phyloP scores from a whole-genome alignment of 2,888 invertebrate species.

The Drosophila macrospina region DNA sequence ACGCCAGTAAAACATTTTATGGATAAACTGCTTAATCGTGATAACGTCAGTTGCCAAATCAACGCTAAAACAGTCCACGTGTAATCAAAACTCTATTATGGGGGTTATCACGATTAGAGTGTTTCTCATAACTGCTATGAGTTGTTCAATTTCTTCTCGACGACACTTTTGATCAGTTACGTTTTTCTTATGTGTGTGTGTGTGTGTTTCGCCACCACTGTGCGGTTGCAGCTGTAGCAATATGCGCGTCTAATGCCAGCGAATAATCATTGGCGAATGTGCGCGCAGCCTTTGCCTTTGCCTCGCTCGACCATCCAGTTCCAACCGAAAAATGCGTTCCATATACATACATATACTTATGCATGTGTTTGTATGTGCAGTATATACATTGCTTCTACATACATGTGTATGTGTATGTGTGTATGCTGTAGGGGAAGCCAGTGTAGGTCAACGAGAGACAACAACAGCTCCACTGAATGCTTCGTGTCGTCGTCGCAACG shows the following conservation, averaged over 20 bases:
- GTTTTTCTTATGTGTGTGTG: not conserved
- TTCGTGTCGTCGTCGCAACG: slow-evolving; percentile 19
- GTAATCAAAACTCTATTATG: not conserved
- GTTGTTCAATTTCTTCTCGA: not conserved
- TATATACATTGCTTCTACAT: slow-evolving; percentile 16
- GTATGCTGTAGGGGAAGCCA: slow-evolving; percentile 52
- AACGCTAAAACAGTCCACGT: slow-evolving; percentile 11
- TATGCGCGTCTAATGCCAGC: slow-evolving; percentile 73
- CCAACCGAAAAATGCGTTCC: slow-evolving; percentile 68
- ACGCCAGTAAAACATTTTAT: slow-evolving; percentile 34
- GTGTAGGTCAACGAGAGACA: slow-evolving; percentile 69
- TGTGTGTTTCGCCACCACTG: slow-evolving; percentile 6
- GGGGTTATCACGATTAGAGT: slow-evolving; percentile 48
- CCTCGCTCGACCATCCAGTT: slow-evolving; percentile 37
- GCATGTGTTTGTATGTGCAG: slow-evolving; percentile 1
- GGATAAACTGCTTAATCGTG: slow-evolving; percentile 41
- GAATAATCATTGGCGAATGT: slow-evolving; percentile 79
- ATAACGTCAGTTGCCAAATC: not conserved
- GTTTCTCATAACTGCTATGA: slow-evolving; percentile 33
- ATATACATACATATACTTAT: slow-evolving; percentile 25
- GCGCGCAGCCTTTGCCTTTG: slow-evolving; percentile 60
- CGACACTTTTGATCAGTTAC: slow-evolving; percentile 18
- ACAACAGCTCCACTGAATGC: slow-evolving; percentile 40
- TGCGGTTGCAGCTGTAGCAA: slow-evolving; percentile 35
- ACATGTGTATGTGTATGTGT: slow-evolving; percentile 22